phyloP scores from a whole-genome alignment of 2,888 invertebrate species.

The Latrodectus hesperus region DNA sequence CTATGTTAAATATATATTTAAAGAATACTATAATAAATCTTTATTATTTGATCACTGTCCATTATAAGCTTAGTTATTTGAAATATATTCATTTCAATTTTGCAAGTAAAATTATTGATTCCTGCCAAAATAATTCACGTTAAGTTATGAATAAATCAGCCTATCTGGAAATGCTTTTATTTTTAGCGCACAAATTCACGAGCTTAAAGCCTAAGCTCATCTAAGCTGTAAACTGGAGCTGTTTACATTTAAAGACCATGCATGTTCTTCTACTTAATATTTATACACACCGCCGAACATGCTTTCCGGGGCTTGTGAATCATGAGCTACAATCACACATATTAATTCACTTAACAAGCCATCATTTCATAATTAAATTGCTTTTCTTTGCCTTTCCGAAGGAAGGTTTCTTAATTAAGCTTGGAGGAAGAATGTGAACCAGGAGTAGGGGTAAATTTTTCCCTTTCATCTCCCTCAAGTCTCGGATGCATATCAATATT shows the following conservation, averaged over 20 bases:
- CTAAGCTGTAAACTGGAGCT: constrained; percentile 6
- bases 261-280: neutral
- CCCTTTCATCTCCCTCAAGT: constrained; percentile 38
- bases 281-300: neutral
- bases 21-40: too few species aligned
- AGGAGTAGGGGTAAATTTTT: constrained; percentile 29
- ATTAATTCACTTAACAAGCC: constrained; percentile 38
- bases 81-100: too few species aligned
- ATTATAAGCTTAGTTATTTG: too few species aligned
- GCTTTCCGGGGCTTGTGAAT: neutral
- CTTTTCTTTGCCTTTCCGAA: constrained; percentile 16
- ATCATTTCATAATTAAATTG: constrained; percentile 44
- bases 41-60: too few species aligned
- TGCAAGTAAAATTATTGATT: too few species aligned
- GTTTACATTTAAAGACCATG: constrained; percentile 24
- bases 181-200: too few species aligned
- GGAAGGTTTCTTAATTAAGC: constrained; percentile 51
- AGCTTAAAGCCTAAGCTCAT: neutral
- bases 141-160: too few species aligned
- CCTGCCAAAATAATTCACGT: too few species aligned
- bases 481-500: neutral
- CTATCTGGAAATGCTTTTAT: too few species aligned
- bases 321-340: neutral
- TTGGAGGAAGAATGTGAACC: constrained; percentile 28
- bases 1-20: too few species aligned